Conservation (phyloP, 1,140 invertebrate genomes). For the Drosophila erecta region DNA sequence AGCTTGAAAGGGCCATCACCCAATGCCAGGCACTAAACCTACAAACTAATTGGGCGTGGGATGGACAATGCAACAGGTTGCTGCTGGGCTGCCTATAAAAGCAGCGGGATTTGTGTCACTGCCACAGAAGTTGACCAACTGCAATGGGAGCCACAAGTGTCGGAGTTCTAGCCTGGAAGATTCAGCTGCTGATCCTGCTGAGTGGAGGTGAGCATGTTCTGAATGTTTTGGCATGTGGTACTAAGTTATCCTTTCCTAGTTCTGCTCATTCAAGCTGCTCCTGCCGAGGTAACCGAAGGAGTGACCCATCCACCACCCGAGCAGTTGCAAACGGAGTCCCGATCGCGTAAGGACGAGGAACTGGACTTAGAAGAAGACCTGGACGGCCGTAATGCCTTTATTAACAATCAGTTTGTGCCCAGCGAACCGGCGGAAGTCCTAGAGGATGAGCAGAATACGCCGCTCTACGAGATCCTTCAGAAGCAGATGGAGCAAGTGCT, state of each 20-base stretch:
- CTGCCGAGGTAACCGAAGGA: conserved; percentile 21
- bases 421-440: conserved; percentile 52
- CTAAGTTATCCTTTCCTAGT: conserved; percentile 8
- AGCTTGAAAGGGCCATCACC: conserved; percentile 45
- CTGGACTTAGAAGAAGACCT: conserved; percentile 60
- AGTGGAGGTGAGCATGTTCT: conserved; percentile 40
- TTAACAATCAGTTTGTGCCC: conserved; percentile 77
- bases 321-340: conserved; percentile 28
- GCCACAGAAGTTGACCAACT: conserved; percentile 55
- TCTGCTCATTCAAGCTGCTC: conserved; percentile 13
- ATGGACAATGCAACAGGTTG: conserved; percentile 43
- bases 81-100: conserved; percentile 57
- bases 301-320: conserved; percentile 28
- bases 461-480: conserved; percentile 75
- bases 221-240: background rate
- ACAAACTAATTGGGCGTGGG: conserved; percentile 61
- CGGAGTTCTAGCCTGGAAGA: conserved; percentile 2
- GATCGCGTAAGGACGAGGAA: conserved; percentile 42
- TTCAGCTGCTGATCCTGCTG: conserved; percentile 47
- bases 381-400: conserved; percentile 73
- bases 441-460: conserved; percentile 63
- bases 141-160: conserved; percentile 57
- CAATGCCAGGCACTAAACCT: conserved; percentile 42
- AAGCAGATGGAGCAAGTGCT: conserved; percentile 80
- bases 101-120: conserved; percentile 28